A percentile compares a stretch with the other conserved stretches of the same genome.
These are phyloP conservation scores for Palaemon carinicauda DNA, from an alignment of 1,140 invertebrate genomes.

Conservation along the genomic window DNA sequence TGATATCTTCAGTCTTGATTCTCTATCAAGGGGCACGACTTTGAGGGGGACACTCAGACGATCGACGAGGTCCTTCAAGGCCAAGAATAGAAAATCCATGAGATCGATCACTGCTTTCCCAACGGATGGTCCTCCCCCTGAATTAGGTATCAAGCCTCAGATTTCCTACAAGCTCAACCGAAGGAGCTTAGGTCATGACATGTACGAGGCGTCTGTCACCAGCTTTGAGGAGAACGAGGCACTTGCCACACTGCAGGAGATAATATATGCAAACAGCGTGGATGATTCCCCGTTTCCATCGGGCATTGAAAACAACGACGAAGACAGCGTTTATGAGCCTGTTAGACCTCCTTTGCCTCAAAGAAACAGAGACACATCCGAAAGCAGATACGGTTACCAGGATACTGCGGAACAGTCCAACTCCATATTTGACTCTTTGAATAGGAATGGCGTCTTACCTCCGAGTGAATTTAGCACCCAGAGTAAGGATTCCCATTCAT, in stretches of 20 bases:
- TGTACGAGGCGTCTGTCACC: constrained; percentile 24
- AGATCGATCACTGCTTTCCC: constrained; percentile 53
- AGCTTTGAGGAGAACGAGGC: constrained; percentile 35
- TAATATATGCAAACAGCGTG: constrained; percentile 7
- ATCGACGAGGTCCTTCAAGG: constrained; percentile 40
- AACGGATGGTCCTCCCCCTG: constrained; percentile 25
- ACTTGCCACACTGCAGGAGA: constrained; percentile 6
- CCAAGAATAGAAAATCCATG: constrained; percentile 42
- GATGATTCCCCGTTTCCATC: neutral
- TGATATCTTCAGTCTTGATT: constrained; percentile 8
- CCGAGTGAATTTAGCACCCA: constrained; percentile 38
- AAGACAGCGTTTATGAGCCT: constrained; percentile 16
- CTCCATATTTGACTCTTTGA: neutral
- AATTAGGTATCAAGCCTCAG: constrained; percentile 46
- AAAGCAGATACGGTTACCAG: neutral
- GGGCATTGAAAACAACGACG: neutral
- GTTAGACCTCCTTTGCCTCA: constrained; percentile 27
- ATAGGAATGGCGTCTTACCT: constrained; percentile 12
- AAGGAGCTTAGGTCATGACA: constrained; percentile 12
- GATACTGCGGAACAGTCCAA: neutral
- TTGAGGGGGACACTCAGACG: neutral
- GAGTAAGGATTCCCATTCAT: neutral
- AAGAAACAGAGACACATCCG: neutral
- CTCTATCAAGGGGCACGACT: constrained; percentile 6
- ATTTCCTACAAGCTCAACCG: constrained; percentile 10